Percentiles rank a stretch among this genome's conserved stretches.
Conservation (phyloP, 2,113 vertebrate species). For the Apodemus speciosus region DNA sequence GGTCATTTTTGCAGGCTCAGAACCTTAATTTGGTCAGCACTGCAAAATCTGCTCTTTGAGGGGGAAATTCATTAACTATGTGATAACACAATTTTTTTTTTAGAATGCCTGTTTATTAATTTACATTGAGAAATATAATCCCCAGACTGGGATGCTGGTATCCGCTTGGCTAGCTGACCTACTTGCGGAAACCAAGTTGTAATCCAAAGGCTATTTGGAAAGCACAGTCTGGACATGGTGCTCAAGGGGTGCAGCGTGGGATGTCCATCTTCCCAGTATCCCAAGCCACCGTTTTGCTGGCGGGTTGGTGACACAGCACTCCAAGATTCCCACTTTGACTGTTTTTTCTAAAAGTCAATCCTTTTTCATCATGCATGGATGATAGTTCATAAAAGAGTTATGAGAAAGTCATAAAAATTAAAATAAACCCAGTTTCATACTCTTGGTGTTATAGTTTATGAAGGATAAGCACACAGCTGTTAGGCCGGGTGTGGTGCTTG, state of each 20-base stretch:
- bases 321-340: not conserved
- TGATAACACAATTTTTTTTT: not conserved
- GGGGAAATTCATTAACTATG: not conserved
- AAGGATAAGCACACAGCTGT: slow-evolving; percentile 2
- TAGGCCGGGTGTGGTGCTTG: not conserved
- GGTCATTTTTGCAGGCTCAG: slow-evolving; percentile 44
- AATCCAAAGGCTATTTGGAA: not conserved
- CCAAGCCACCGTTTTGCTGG: not conserved
- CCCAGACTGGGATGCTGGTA: not conserved
- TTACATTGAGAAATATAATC: not conserved
- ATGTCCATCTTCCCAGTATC: not conserved
- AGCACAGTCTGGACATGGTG: not conserved
- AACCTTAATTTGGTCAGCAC: slow-evolving; percentile 29
- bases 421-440: slow-evolving; percentile 21
- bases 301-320: not conserved
- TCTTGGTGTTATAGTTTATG: not conserved
- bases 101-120: not conserved
- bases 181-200: not conserved
- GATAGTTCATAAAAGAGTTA: not conserved
- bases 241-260: not conserved
- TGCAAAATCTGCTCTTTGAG: slow-evolving; percentile 5
- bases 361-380: not conserved
- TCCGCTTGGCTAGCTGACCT: slow-evolving; percentile 27
- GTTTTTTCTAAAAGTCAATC: not conserved
- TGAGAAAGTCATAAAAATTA: slow-evolving; percentile 11